These are phyloP conservation scores for Apodemus speciosus DNA, from an alignment of 2,113 vertebrate genomes.

Conservation along the genomic window DNA sequence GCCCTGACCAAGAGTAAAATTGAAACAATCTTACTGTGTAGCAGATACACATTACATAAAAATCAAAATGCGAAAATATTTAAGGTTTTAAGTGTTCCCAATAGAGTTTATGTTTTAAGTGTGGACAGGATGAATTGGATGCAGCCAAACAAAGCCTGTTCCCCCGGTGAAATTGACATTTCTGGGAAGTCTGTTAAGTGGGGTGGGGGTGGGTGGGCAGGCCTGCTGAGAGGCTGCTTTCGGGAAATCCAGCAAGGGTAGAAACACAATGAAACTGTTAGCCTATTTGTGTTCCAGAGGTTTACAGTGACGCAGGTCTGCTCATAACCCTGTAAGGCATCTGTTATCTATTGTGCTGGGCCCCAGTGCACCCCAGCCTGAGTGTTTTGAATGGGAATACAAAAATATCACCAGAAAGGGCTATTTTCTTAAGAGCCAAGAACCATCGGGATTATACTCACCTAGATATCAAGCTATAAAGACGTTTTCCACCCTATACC, in stretches of 20 bases:
- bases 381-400: conserved; percentile 25
- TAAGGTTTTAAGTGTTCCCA: conserved; percentile 26
- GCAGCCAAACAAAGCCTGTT: conserved; percentile 5
- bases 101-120: conserved; percentile 36
- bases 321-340: not conserved
- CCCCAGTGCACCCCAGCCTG: not conserved
- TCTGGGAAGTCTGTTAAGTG: conserved; percentile 19
- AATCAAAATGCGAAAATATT: conserved; percentile 5
- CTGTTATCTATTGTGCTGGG: not conserved
- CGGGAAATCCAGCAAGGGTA: not conserved
- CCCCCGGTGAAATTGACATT: not conserved
- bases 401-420: conserved; percentile 32
- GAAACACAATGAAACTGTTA: conserved; percentile 39
- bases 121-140: not conserved
- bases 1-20: not conserved
- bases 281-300: not conserved
- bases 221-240: not conserved
- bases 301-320: not conserved
- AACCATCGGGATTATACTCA: conserved; percentile 12
- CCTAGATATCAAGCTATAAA: conserved; percentile 35
- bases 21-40: conserved; percentile 18
- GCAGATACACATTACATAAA: conserved; percentile 6
- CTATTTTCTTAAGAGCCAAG: conserved; percentile 51
- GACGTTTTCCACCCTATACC: not conserved
- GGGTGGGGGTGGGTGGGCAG: not conserved